Base-by-base conservation (phyloP, 2,888 invertebrate genomes). In the Teinopalpus imperialis region DNA sequence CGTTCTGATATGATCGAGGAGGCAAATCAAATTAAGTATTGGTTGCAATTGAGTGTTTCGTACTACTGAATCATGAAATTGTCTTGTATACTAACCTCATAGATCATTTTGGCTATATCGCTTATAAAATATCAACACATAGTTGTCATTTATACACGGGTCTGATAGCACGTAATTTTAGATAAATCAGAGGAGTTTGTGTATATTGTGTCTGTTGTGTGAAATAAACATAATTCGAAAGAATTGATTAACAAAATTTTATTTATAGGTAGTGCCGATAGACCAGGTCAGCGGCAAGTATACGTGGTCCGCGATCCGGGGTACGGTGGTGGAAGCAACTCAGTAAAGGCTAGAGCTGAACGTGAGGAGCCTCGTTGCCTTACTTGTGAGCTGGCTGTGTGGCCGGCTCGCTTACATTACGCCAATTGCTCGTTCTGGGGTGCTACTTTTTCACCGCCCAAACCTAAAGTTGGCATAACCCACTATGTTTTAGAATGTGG, bases 371-470 rank as follows among this genome's bases (percentile, higher is more conserved):
- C 95, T 12, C 90, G 93, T 57, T 98, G 97, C 81, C 92, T 97
- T 60, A 97, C 98, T 1, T 98, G 98, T 79, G 94, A 96, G 70
- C 92, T 94, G 63, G 91, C 93, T 14, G 91, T 94, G 47, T 95
- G 95, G 94, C 93, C 93, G 55, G 94, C 94, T 67, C 91, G 94
- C 61, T 91, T 91, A 65, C 93, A 94, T 73, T 96, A 96, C 81
- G 92, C 93, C 40, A 95, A 97, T 80, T 97, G 97, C 82, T 93
- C 95, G 37, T 96, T 94, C 83, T 96, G 96, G 90, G 92, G 91
- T 66, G 95, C 95, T 36, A 91, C 92, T 61, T 93, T 95, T 63
- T 93, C 91, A 30, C 91, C 92, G 26, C 64, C 88, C 44, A 78
- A 74, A 34, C 81, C 85, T 6, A 74, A 69, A 43, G 69, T 79